Base-by-base conservation (phyloP, 2,888 invertebrate species). In the Acrobasis repandana region DNA sequence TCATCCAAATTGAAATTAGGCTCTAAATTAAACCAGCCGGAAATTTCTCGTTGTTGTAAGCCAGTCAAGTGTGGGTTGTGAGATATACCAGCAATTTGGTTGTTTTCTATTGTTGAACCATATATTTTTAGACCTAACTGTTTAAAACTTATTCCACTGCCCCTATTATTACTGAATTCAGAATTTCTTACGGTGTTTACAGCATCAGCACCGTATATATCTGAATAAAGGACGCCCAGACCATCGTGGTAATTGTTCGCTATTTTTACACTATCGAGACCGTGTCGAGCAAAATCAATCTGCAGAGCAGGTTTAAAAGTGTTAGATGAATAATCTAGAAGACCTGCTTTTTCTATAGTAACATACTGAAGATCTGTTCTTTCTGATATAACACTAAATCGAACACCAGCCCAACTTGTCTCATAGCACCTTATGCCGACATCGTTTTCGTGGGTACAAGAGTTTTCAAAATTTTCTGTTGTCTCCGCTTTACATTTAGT, bases 401-500 rank as follows among this genome's bases (percentile, higher is more conserved):
- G 93, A 0, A 99, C 90, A 0, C 99, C 99, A 0, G 98, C 98
- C 99, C 99, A 99, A 43, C 97, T 97, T 0, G 97, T 96, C 73
- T 96, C 96, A 69, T 97, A 97, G 77, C 98, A 98, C 67, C 96
- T 93, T 46, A 98, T 93, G 0, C 98, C 97, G 11, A 98, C 98
- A 77, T 98, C 97, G 77, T 96, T 95, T 34, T 96, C 96, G 74
- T 97, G 97, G 0, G 93, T 94, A 77, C 98, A 98, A 1, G 97
- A 96, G 83, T 97, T 96, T 85, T 98, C 97, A 80, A 98, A 97
- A 67, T 97, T 96, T 0, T 94, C 93, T 9, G 88, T 82, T 3
- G 91, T 93, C 84, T 99, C 98, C 6, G 96, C 94, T 88, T 95
- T 93, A 80, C 99, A 99, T 79, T 95, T 94, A 0, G 97, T 96